Base-by-base conservation (phyloP, 2,113 vertebrate species). In the Engraulis encrasicolus region DNA sequence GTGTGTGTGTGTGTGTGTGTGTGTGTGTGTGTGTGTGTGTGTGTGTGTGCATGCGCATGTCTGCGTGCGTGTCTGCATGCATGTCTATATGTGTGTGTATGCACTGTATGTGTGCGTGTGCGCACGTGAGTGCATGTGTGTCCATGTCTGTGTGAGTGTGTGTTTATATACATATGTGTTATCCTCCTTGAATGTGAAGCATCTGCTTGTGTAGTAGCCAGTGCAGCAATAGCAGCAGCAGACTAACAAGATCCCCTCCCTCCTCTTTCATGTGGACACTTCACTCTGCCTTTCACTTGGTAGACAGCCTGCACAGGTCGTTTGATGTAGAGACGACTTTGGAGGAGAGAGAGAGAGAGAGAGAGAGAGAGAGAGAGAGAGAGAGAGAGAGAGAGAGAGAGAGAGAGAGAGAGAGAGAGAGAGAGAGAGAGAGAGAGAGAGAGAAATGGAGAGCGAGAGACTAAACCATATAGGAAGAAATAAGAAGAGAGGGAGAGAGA, bases 211-310 rank as follows among this genome's bases (percentile, higher is more conserved):
- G 58, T 15, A 74, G 27, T 14, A 34, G 5, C 12, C 66, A 27
- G 11, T 14, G n/a, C n/a, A 1, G 66, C 27, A 23, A 74, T 9
- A 4, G 66, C 27, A 36, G 31, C 66, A 74, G 31, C 66, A 74
- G 7, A 74, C 27, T 74, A 74, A 36, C 66, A 74, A 74, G 66
- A 74, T 34, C 15, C 23, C 58, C 58, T 66, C 66, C 66, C 34
- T 74, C 27, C 66, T 74, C 66, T 74, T 74, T 74, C 27, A 74
- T 74, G 66, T 36, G 66, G 66, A 74, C 66, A 74, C n/a, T 74
- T 74, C 66, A 17, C 23, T 12, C 9, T 23, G 58, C n/a, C 58
- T 66, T n/a, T n/a, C n/a, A 23, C 23, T 7, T 23, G n/a, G n/a
- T n/a, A n/a, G n/a, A 27, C n/a, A 9, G n/a, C 23, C 23, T 14